Evolutionary conservation across 2,113 vertebrate species (phyloP).

Genomic region (Hippolais icterina): DNA sequence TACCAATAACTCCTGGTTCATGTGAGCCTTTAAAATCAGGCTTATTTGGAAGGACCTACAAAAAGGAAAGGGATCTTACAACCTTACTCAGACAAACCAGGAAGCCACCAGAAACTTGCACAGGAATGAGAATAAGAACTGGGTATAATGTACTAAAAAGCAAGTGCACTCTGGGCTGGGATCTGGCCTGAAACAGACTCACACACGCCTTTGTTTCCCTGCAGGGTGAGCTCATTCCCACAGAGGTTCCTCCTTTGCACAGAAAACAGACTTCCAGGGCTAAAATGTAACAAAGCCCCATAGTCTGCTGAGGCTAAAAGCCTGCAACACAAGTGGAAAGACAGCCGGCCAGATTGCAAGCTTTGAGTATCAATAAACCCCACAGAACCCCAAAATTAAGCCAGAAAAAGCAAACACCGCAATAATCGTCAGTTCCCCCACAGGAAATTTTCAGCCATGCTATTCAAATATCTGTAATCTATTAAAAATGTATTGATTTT

Average conservation of each 20-base stretch:
- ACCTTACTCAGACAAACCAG: background rate
- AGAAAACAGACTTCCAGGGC: background rate
- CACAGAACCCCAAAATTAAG: background rate
- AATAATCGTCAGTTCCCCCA: background rate
- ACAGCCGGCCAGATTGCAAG: background rate
- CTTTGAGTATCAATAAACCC: background rate
- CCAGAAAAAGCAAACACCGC: background rate
- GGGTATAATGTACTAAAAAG: background rate
- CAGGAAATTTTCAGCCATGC: background rate
- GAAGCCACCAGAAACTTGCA: background rate
- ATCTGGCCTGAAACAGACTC: background rate
- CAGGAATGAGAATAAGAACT: background rate
- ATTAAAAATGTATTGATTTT: background rate
- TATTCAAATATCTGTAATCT: background rate
- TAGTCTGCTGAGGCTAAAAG: background rate
- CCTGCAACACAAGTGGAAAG: background rate
- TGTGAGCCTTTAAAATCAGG: background rate
- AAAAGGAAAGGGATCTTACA: background rate
- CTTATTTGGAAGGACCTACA: background rate
- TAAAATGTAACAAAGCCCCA: constrained; percentile 7
- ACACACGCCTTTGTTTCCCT: background rate
- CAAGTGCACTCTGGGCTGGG: background rate
- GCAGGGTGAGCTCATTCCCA: background rate
- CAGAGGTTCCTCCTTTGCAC: background rate
- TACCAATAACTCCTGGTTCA: background rate